A percentile compares a stretch with the other conserved stretches of the same genome.
phyloP scores from a whole-genome alignment of 2,797 vertebrate genomes.

The Melanotaenia maccullochi region DNA sequence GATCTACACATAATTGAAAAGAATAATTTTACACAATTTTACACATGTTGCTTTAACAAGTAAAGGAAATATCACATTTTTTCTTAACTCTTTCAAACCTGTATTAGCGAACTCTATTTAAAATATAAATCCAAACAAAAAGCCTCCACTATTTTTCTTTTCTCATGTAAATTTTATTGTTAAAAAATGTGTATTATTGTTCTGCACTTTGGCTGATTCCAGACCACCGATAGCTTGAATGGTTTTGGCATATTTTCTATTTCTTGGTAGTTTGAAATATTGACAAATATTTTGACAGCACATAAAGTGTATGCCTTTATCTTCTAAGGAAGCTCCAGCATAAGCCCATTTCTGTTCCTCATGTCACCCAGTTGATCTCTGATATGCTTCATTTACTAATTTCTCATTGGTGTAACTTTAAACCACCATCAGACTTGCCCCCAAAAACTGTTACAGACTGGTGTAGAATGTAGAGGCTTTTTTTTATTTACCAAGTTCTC shows the following conservation, averaged over 20 bases:
- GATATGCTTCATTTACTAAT: conserved; percentile 1
- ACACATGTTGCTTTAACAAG: background rate
- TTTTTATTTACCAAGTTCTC: background rate
- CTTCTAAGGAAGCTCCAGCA: background rate
- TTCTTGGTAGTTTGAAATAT: conserved; percentile 7
- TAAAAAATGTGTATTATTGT: background rate
- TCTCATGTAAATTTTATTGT: conserved; percentile 3
- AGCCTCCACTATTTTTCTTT: conserved; percentile 12
- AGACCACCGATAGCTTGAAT: conserved; percentile 1
- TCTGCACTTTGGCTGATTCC: conserved; percentile 6
- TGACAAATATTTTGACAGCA: background rate
- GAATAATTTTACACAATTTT: background rate
- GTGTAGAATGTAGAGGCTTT: conserved; percentile 2
- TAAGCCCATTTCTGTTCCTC: background rate
- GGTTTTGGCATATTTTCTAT: conserved; percentile 8
- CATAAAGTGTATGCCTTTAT: background rate
- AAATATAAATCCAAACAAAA: background rate
- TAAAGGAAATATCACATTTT: background rate
- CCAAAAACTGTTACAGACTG: background rate
- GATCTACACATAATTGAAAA: background rate
- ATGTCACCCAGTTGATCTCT: background rate
- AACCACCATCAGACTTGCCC: conserved; percentile 1
- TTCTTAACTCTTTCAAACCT: background rate
- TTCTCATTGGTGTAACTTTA: background rate
- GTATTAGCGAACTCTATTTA: background rate